A percentile compares a stretch with the other conserved stretches of the same genome.
Conservation (phyloP, 2,888 invertebrate species). For the Suillia variegata region DNA sequence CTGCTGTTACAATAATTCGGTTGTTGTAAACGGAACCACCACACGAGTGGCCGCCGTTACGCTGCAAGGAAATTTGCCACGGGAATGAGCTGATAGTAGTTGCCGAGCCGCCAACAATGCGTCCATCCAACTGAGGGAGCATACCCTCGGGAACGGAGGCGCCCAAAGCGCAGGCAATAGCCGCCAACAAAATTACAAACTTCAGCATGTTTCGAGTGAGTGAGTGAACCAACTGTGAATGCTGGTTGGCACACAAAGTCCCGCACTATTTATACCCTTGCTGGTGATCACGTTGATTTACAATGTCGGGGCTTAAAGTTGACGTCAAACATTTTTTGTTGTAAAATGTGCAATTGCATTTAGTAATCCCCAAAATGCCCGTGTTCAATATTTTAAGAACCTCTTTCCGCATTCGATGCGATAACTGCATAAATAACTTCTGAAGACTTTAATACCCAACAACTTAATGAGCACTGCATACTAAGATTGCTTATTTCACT, state of each 20-base stretch:
- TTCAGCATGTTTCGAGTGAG: constrained; percentile 36
- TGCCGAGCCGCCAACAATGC: constrained; percentile 46
- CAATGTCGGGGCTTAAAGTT: no score
- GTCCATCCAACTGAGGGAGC: constrained; percentile 37
- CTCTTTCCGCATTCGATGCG: no score
- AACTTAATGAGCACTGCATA: no score
- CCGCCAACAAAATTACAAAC: constrained; percentile 33
- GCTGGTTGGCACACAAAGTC: no score
- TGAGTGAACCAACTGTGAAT: background rate
- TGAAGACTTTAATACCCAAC: no score
- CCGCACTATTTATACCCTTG: no score
- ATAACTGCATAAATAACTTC: no score
- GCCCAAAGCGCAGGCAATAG: constrained; percentile 34
- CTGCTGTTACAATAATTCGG: constrained; percentile 64
- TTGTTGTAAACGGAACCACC: constrained; percentile 64
- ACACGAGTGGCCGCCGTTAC: constrained; percentile 62
- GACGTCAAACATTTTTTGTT: no score
- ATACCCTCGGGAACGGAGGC: constrained; percentile 35
- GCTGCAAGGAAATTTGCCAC: constrained; percentile 41
- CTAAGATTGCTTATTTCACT: no score
- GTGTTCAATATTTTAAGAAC: no score
- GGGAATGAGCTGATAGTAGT: constrained; percentile 41
- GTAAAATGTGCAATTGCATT: no score
- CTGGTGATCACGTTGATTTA: background rate
- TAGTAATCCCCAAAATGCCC: no score